Percentiles rank a stretch among this genome's conserved stretches.
Conservation (phyloP, 2,888 invertebrate genomes). For the Zeuzera pyrina region DNA sequence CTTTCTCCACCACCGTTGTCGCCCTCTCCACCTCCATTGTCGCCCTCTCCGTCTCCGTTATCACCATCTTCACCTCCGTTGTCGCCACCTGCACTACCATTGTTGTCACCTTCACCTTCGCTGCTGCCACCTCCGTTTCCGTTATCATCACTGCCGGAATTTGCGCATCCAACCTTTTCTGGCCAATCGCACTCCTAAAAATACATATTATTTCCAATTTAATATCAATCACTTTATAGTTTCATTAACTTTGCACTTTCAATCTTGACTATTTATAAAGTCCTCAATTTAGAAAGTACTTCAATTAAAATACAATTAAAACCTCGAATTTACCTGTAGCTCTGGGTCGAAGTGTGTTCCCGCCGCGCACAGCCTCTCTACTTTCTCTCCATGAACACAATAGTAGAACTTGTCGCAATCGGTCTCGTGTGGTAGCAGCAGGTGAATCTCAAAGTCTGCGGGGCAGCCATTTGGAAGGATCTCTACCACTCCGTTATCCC, state of each 20-base stretch:
- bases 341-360: slow-evolving; percentile 15
- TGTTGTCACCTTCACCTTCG: slow-evolving; percentile 4
- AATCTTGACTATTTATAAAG: no score
- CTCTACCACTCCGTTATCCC: slow-evolving; percentile 2
- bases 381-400: slow-evolving; percentile 27
- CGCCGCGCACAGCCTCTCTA: slow-evolving; percentile 18
- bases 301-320: slow-evolving; percentile 1
- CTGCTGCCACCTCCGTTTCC: slow-evolving; percentile 6
- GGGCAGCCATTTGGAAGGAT: slow-evolving; percentile 17
- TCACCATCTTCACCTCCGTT: slow-evolving; percentile 6
- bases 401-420: slow-evolving; percentile 30
- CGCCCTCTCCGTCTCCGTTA: slow-evolving; percentile 3
- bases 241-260: no score
- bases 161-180: slow-evolving; percentile 17
- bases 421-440: slow-evolving; percentile 25
- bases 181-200: slow-evolving; percentile 25
- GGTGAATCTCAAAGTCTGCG: slow-evolving; percentile 18
- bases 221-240: no score
- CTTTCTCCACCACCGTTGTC: slow-evolving; percentile 1
- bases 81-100: slow-evolving; percentile 5
- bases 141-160: slow-evolving; percentile 6
- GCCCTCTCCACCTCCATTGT: slow-evolving; percentile 5
- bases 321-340: slow-evolving; percentile 9
- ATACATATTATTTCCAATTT: neutral
- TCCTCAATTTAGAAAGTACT: slow-evolving; percentile 3